Evolutionary conservation across 2,113 vertebrate genomes (phyloP).

Genomic region (Oncorhynchus masou): DNA sequence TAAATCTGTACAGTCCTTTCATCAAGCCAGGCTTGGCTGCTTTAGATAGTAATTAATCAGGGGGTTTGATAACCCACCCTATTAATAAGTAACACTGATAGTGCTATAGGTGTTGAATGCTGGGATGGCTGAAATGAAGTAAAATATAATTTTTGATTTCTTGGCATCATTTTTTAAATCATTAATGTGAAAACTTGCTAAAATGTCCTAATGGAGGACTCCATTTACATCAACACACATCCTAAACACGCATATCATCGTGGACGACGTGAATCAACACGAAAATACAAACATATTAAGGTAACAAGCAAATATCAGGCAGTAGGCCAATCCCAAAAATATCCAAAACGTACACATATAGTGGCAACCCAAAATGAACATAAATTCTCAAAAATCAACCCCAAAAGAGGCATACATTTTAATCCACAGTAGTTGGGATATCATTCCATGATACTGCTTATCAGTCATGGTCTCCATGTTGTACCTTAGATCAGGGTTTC

Average conservation of each 20-base stretch:
- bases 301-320: background rate
- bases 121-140: slow-evolving; percentile 21
- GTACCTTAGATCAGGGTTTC: no score
- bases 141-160: slow-evolving; percentile 49
- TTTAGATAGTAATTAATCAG: slow-evolving; percentile 51
- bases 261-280: no score
- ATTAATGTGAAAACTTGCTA: slow-evolving; percentile 48
- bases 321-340: background rate
- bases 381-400: no score
- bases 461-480: no score
- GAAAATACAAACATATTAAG: background rate
- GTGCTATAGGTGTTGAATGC: slow-evolving; percentile 47
- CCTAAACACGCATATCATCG: slow-evolving; percentile 10
- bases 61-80: slow-evolving; percentile 58
- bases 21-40: slow-evolving; percentile 41
- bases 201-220: slow-evolving; percentile 14
- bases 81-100: slow-evolving; percentile 49
- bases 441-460: no score
- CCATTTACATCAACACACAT: slow-evolving; percentile 13
- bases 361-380: no score
- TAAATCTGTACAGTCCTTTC: slow-evolving; percentile 67
- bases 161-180: slow-evolving; percentile 36
- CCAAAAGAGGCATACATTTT: no score
- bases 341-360: slow-evolving; percentile 1
- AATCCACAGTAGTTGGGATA: no score